phyloP scores from a whole-genome alignment of 2,888 invertebrate species.

The Cephus pulcher region DNA sequence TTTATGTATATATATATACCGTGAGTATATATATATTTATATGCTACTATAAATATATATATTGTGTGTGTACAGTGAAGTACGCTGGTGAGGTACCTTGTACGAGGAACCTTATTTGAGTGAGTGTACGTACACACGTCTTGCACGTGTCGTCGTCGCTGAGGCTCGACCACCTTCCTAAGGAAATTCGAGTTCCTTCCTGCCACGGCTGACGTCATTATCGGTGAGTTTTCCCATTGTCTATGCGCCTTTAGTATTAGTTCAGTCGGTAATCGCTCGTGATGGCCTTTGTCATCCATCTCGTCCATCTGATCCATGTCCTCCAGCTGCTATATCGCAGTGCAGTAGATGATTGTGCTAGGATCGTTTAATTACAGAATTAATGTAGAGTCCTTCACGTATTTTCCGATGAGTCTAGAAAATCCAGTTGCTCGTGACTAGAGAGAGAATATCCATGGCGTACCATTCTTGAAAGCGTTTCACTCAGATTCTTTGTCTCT shows the following conservation, averaged over 20 bases:
- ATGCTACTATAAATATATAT: conserved; percentile 25
- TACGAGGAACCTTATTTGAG: neutral
- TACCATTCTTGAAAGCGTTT: neutral
- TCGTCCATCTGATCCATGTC: neutral
- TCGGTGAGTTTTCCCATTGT: conserved; percentile 48
- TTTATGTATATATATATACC: neutral
- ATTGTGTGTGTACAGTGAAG: conserved; percentile 40
- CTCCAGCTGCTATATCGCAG: neutral
- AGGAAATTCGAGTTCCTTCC: conserved; percentile 55
- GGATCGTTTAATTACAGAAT: neutral
- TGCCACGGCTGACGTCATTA: conserved; percentile 61
- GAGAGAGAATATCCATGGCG: neutral
- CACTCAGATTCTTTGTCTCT: too few species aligned
- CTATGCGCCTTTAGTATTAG: neutral
- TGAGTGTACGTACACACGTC: neutral
- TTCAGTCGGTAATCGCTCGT: neutral
- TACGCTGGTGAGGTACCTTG: conserved; percentile 29
- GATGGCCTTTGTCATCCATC: neutral
- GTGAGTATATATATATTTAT: neutral
- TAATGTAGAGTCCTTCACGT: neutral
- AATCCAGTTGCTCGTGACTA: neutral
- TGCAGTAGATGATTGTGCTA: neutral
- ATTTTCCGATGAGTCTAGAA: neutral
- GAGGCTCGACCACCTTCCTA: conserved; percentile 19
- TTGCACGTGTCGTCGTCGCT: neutral